Evolutionary conservation across 2,888 invertebrate species (phyloP).

Genomic region (Chironomus riparius): DNA sequence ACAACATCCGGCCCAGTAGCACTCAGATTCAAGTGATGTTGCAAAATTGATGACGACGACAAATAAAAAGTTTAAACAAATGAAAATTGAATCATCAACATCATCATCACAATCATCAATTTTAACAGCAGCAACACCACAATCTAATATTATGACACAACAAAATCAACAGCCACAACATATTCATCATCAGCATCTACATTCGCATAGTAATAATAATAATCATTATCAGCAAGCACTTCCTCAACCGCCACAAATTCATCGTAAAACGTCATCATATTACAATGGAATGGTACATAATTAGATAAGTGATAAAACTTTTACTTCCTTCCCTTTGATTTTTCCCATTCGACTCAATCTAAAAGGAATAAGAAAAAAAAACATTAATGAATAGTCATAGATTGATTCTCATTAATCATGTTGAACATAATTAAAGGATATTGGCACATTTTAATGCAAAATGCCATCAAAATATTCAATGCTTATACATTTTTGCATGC

Average conservation of each 20-base stretch:
- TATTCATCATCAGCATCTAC: not conserved
- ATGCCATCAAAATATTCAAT: too few relatives aligned
- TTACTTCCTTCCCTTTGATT: not conserved
- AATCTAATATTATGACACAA: not conserved
- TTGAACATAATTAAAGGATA: too few relatives aligned
- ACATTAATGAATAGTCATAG: too few relatives aligned
- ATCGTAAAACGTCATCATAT: not conserved
- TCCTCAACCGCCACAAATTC: slow-evolving; percentile 24
- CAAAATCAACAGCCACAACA: slow-evolving; percentile 1
- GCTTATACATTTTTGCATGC: too few relatives aligned
- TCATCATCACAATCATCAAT: not conserved
- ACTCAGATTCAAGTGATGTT: not conserved
- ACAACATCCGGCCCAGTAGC: slow-evolving; percentile 29
- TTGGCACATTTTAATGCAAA: too few relatives aligned
- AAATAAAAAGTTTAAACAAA: slow-evolving; percentile 24
- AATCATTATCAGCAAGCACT: slow-evolving; percentile 31
- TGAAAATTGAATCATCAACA: slow-evolving; percentile 23
- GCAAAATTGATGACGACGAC: slow-evolving; percentile 11
- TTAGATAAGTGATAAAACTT: not conserved
- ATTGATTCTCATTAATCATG: too few relatives aligned
- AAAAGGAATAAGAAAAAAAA: too few relatives aligned
- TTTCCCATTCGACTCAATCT: too few relatives aligned
- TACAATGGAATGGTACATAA: not conserved
- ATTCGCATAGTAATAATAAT: not conserved
- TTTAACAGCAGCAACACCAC: not conserved